Evolutionary conservation across 2,888 invertebrate species (phyloP), one percentile per base, ranked within the genome.

Genomic region (Mellilla xanthometata): DNA sequence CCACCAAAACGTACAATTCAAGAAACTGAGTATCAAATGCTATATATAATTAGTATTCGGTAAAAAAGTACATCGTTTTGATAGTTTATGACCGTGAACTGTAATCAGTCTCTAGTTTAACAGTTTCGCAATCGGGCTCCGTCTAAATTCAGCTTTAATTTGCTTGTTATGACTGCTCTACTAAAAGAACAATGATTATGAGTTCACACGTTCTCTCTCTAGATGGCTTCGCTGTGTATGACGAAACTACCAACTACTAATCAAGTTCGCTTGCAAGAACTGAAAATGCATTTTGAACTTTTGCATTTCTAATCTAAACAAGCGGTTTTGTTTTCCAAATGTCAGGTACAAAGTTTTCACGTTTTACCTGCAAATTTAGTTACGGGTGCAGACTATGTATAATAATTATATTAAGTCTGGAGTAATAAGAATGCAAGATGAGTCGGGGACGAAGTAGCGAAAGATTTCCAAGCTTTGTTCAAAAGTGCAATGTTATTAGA

Each of bases 151-250:
- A 30, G 31, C 31, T 36, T 36, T 22, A 35, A 42, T 31, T 36
- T 36, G 35, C 34, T 43, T 27, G 36, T 36, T 43, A 32, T 43
- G 36, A 43, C 43, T 26, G 36, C 22, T 41, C 10, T 2, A 32
- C 6, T 15, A 7, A 12, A 19, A 19, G 15, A 19, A 19, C 15
- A 15, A 15, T 15, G 15, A 6, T 19, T 19, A 5, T 6, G 6
- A 3, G 3, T 6, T 5, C 15, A 19, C 15, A 19, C 15, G 15
- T 19, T 1, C 1, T 5, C 15, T 19, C 6, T 19, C 6, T 19
- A 19, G n/a, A n/a, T n/a, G n/a, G n/a, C n/a, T n/a, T n/a, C n/a
- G n/a, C n/a, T n/a, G n/a, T n/a, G n/a, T n/a, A n/a, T n/a, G n/a
- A n/a, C n/a, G n/a, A n/a, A n/a, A n/a, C 15, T 19, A 19, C 15